phyloP scores from a whole-genome alignment of 2,888 invertebrate genomes.

The Cryptops parisi region DNA sequence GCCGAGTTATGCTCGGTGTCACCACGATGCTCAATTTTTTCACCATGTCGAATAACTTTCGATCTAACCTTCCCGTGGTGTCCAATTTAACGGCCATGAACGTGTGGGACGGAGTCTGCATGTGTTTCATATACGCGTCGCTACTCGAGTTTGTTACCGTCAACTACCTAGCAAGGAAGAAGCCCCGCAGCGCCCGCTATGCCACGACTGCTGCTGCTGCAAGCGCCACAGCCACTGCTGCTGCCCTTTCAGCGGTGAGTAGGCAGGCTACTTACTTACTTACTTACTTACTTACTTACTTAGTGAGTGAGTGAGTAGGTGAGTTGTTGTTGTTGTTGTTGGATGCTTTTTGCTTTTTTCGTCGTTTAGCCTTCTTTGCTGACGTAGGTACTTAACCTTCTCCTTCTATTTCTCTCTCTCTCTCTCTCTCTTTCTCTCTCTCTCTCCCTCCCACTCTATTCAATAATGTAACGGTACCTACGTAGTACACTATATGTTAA shows the following conservation, averaged over 20 bases:
- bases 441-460: too few relatives aligned
- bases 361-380: background rate
- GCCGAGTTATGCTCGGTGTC: slow-evolving; percentile 92
- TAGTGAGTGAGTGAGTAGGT: too few relatives aligned
- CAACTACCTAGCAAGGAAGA: slow-evolving; percentile 53
- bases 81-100: slow-evolving; percentile 92
- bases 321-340: too few relatives aligned
- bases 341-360: background rate
- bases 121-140: slow-evolving; percentile 93
- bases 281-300: too few relatives aligned
- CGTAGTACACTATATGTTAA: too few relatives aligned
- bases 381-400: background rate
- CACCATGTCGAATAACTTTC: slow-evolving; percentile 49
- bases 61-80: slow-evolving; percentile 68
- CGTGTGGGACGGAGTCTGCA: slow-evolving; percentile 92
- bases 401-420: background rate
- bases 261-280: too few relatives aligned
- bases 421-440: background rate
- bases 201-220: slow-evolving; percentile 11
- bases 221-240: slow-evolving; percentile 10
- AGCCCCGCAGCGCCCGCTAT: slow-evolving; percentile 5
- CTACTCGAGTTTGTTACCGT: slow-evolving; percentile 87
- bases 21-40: slow-evolving; percentile 98
- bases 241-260: slow-evolving; percentile 11
- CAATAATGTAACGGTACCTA: too few relatives aligned